Evolutionary conservation across 2,113 vertebrate genomes (phyloP), one percentile per base, ranked within the genome.

Genomic region (Mustela nigripes): DNA sequence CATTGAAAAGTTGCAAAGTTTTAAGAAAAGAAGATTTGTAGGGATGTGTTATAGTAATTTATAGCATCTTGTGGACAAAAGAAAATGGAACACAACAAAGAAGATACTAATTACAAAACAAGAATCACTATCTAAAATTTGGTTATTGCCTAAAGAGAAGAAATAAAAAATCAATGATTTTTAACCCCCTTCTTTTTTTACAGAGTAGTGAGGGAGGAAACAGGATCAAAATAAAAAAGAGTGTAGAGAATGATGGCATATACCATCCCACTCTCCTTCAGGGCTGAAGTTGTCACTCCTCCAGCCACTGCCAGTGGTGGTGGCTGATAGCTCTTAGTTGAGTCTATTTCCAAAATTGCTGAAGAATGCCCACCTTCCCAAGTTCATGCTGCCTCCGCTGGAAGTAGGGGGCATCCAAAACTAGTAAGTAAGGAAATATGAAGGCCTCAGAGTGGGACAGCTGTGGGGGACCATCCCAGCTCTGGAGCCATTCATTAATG

Each of bases 141-240:
- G 56, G 14, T 74, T 90, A 33, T 45, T 90, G n/a, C 26, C 4
- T 69, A 86, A 50, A 11, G 69, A 85, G 22, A 81, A 92, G 19
- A 74, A 86, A 18, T n/a, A 0, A 65, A 83, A 92, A 92, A 80
- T 58, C 4, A 81, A 90, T 76, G 42, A 76, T 18, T 78, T 76
- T 78, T 78, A 28, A 48, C 26, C 7, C 7, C 1, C 14, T 28
- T 12, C 12, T 28, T 16, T 48, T 67, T 53, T 31, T 12, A 21
- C 53, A 56, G 4, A 33, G 2, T 58, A 22, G 6, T 36, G 10
- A 93, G 56, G 73, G 11, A 71, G 58, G 22, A 83, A 94, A 91
- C 10, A 39, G 82, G 3, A 48, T 58, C 56, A 63, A 58, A 24
- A 50, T 33, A 67, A 89, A 88, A 45, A 36, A 24, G 7, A 83